Base-by-base conservation (phyloP, 2,888 invertebrate species). In the Dexiosoma caninum region DNA sequence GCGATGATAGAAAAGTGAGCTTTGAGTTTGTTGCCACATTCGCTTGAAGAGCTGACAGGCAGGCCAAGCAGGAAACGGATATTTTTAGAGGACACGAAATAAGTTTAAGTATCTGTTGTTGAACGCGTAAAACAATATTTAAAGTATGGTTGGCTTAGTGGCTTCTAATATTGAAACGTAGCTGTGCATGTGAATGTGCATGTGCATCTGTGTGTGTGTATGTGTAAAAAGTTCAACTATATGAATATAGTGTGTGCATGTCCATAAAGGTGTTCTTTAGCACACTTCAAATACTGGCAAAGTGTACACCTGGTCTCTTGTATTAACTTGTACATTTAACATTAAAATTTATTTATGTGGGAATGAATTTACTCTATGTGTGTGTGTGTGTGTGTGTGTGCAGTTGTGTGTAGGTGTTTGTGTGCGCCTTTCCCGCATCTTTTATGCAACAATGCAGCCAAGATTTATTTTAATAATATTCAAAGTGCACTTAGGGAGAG, bases 401-500 rank as follows among this genome's bases (percentile, higher is more conserved):
- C 32, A n/a, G 44, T 40, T 49, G 30, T n/a, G 21, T 27, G 35
- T 14, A 3, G 35, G 44, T 40, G 14, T 7, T 8, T 69, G 30
- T 57, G 42, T 55, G 37, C n/a, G 32, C 32, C 19, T 62, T 74
- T 67, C 60, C 27, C 59, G 27, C 59, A 69, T 57, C 67, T 77
- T 77, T 72, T 72, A 53, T 77, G 67, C 80, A 71, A 72, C 67
- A 77, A 72, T 81, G 62, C 77, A 62, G 62, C 57, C 77, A 77
- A 81, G 72, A 82, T 79, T 82, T 82, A 82, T 82, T 77, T 70
- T 72, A 82, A 82, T 82, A 82, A 79, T 77, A 77, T 82, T 79
- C 72, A 77, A 82, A 79, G 72, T 72, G 5, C 19, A 16, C 12
- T 55, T 30, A 30, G n/a, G 16, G 23, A 9, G 19, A 37, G 8